Percentiles rank a stretch among this genome's conserved stretches.
Evolutionary conservation across 2,888 invertebrate genomes (phyloP).

Genomic region (Drosophila bunnanda): DNA sequence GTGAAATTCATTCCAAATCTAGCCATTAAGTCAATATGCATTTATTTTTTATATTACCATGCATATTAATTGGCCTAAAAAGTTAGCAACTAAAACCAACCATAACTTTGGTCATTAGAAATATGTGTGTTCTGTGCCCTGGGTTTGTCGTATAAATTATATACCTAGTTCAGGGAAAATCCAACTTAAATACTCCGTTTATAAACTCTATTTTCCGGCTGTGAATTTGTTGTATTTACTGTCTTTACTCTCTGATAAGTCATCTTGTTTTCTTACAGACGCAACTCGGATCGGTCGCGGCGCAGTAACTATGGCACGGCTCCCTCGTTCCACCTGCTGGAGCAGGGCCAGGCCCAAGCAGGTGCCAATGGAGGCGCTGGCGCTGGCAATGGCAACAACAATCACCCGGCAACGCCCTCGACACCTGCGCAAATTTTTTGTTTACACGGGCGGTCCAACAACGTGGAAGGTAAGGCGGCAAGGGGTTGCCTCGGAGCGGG

Average conservation of each 20-base stretch:
- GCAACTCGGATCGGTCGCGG: constrained; percentile 56
- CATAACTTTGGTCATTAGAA: not conserved
- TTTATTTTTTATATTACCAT: too few relatives aligned
- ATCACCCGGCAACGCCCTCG: constrained; percentile 56
- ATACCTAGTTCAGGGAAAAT: too few relatives aligned
- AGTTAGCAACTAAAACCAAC: not conserved
- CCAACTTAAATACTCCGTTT: not conserved
- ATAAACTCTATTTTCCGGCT: not conserved
- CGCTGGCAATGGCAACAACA: constrained; percentile 56
- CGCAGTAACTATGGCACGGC: constrained; percentile 66
- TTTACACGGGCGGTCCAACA: constrained; percentile 77
- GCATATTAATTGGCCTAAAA: not conserved
- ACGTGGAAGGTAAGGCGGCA: constrained; percentile 69
- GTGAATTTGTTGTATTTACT: not conserved
- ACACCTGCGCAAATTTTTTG: constrained; percentile 73
- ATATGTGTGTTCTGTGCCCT: not conserved
- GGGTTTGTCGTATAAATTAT: not conserved
- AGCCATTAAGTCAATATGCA: not conserved
- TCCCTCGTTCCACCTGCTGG: constrained; percentile 43
- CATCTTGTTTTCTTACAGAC: constrained; percentile 20
- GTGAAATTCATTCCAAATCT: not conserved
- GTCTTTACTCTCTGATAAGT: not conserved
- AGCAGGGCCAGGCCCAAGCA: constrained; percentile 49
- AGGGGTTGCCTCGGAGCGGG: constrained; percentile 7
- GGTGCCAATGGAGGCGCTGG: constrained; percentile 20